A percentile compares a stretch with the other conserved stretches of the same genome.
Evolutionary conservation across 1,140 invertebrate species (phyloP).

Genomic region (Drosophila nannoptera): DNA sequence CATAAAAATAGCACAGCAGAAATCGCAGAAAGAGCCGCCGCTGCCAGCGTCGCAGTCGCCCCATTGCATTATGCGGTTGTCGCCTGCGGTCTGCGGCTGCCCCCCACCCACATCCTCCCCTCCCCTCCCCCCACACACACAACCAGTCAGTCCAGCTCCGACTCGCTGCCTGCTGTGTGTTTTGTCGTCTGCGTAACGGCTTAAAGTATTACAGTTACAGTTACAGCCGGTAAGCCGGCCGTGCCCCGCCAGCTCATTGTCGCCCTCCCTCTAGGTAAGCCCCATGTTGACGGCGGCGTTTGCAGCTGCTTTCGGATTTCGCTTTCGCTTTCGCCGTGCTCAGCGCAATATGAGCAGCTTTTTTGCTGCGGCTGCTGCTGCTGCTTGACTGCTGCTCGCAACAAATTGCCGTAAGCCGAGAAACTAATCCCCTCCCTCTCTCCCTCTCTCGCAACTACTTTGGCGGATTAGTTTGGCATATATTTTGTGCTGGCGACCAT

Average conservation of each 20-base stretch:
- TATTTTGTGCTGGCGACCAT: slow-evolving; percentile 38
- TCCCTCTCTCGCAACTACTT: slow-evolving; percentile 54
- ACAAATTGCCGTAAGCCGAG: slow-evolving; percentile 76
- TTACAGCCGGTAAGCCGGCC: slow-evolving; percentile 24
- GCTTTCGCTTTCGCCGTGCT: slow-evolving; percentile 34
- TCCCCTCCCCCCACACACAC: not conserved
- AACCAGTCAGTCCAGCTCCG: not conserved
- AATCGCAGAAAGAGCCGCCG: slow-evolving; percentile 14
- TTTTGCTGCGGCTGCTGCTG: slow-evolving; percentile 50
- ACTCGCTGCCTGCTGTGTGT: slow-evolving; percentile 26
- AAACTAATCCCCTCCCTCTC: slow-evolving; percentile 60
- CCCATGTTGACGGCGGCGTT: slow-evolving; percentile 72
- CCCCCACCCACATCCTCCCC: not conserved
- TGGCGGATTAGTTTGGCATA: slow-evolving; percentile 71
- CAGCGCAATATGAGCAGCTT: slow-evolving; percentile 68
- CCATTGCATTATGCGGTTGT: slow-evolving; percentile 71
- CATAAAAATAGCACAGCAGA: slow-evolving; percentile 71
- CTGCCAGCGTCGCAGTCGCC: slow-evolving; percentile 26
- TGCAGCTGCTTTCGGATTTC: slow-evolving; percentile 67
- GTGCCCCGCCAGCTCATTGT: not conserved
- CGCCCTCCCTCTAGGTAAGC: slow-evolving; percentile 51
- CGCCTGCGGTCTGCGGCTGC: slow-evolving; percentile 57
- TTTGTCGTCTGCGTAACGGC: slow-evolving; percentile 72
- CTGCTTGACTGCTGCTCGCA: slow-evolving; percentile 45
- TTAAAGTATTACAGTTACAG: slow-evolving; percentile 76